Evolutionary conservation across 2,888 invertebrate species (phyloP).

Genomic region (Balanococcus diminutus): DNA sequence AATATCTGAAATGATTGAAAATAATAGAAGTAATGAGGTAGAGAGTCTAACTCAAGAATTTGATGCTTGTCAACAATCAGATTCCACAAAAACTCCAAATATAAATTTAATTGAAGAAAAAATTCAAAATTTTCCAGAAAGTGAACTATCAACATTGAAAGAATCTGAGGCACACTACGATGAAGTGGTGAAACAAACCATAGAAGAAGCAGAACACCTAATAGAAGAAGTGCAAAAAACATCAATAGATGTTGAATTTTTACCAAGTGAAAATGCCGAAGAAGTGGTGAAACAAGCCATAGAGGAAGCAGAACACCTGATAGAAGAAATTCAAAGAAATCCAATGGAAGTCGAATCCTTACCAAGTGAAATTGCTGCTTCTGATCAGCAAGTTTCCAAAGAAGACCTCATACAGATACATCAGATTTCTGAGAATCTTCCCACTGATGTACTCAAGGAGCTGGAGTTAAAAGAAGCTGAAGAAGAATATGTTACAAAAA

Average conservation of each 20-base stretch:
- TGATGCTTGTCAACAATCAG: background rate
- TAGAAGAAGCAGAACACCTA: too few species aligned
- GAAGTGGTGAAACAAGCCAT: background rate
- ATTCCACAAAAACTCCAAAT: background rate
- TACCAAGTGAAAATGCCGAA: background rate
- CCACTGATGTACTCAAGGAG: background rate
- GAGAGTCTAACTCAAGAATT: background rate
- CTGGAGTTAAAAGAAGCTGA: background rate
- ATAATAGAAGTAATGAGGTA: background rate
- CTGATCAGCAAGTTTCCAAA: background rate
- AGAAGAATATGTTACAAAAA: background rate
- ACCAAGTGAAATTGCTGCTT: background rate
- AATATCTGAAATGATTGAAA: background rate
- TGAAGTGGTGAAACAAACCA: too few species aligned
- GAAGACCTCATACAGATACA: background rate
- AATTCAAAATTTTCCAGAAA: background rate
- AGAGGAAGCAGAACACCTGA: background rate
- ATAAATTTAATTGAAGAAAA: background rate
- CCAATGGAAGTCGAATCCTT: background rate
- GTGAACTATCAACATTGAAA: background rate
- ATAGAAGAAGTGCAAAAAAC: background rate
- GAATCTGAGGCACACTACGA: background rate
- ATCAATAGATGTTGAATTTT: background rate
- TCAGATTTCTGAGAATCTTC: background rate
- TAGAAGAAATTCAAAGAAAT: background rate